A percentile compares a stretch with the other conserved stretches of the same genome.
phyloP scores from a whole-genome alignment of 2,888 invertebrate genomes.

The Drosophila ezoana region DNA sequence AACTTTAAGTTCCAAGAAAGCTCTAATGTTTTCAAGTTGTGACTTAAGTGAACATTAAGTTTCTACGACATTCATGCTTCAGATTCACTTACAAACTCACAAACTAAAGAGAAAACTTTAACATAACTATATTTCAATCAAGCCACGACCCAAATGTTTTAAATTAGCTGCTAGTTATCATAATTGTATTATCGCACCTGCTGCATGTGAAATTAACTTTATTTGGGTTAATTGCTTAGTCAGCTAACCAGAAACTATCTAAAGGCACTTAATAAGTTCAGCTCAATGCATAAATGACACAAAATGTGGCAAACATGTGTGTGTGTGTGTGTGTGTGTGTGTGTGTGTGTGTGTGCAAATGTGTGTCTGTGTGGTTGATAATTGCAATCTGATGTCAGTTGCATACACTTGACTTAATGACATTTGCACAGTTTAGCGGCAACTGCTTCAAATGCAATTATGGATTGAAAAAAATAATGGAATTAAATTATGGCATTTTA shows the following conservation, averaged over 20 bases:
- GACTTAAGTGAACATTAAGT: no score
- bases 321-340: background rate
- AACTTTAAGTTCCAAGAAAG: no score
- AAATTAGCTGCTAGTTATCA: conserved; percentile 1
- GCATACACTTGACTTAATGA: conserved; percentile 51
- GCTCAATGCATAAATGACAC: conserved; percentile 37
- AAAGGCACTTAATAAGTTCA: conserved; percentile 48
- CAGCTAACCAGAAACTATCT: conserved; percentile 35
- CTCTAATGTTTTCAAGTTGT: no score
- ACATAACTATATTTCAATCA: background rate
- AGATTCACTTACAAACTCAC: no score
- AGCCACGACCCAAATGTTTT: background rate
- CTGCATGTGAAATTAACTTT: conserved; percentile 48
- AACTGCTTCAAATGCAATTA: conserved; percentile 62
- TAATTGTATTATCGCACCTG: conserved; percentile 37
- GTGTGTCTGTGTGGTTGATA: conserved; percentile 3
- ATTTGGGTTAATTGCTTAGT: conserved; percentile 66
- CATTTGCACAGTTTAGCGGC: conserved; percentile 53
- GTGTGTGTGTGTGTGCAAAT: background rate
- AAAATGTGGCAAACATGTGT: conserved; percentile 19
- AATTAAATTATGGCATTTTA: conserved; percentile 53
- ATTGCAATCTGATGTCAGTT: conserved; percentile 32
- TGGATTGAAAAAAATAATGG: conserved; percentile 35
- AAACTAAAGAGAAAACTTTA: no score
- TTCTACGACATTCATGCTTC: no score